phyloP scores from a whole-genome alignment of 2,888 invertebrate species.

The Nasonovia ribisnigri region DNA sequence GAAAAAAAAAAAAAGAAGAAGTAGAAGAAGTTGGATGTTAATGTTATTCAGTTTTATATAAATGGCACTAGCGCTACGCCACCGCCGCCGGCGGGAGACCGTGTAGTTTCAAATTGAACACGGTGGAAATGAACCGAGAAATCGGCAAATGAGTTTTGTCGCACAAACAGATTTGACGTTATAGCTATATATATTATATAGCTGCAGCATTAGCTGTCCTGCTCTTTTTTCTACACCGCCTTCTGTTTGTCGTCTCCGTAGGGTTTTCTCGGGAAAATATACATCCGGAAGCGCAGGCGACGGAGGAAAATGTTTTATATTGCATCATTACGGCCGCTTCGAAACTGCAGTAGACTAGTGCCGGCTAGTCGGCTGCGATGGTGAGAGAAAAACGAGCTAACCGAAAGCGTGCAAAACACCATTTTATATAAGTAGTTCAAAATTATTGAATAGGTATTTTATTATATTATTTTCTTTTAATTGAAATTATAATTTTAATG shows the following conservation, averaged over 20 bases:
- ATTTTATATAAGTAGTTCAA: slow-evolving; percentile 15
- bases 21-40: slow-evolving; percentile 13
- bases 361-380: neutral
- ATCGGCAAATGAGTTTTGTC: slow-evolving; percentile 64
- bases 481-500: neutral
- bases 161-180: slow-evolving; percentile 62
- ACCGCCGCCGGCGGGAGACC: slow-evolving; percentile 15
- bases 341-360: neutral
- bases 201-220: neutral
- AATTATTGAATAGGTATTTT: neutral
- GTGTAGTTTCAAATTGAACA: slow-evolving; percentile 57
- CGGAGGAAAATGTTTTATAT: slow-evolving; percentile 55
- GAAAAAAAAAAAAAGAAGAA: neutral
- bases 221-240: neutral
- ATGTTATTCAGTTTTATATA: slow-evolving; percentile 47
- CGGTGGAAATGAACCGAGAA: slow-evolving; percentile 63
- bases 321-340: slow-evolving; percentile 34
- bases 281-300: slow-evolving; percentile 53
- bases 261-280: slow-evolving; percentile 19
- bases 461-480: neutral
- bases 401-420: neutral
- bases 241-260: neutral
- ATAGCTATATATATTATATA: neutral
- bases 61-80: neutral
- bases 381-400: neutral